Percentiles rank a stretch among this genome's conserved stretches.
phyloP scores from a whole-genome alignment of 1,140 invertebrate genomes.

The Procambarus virginalis region DNA sequence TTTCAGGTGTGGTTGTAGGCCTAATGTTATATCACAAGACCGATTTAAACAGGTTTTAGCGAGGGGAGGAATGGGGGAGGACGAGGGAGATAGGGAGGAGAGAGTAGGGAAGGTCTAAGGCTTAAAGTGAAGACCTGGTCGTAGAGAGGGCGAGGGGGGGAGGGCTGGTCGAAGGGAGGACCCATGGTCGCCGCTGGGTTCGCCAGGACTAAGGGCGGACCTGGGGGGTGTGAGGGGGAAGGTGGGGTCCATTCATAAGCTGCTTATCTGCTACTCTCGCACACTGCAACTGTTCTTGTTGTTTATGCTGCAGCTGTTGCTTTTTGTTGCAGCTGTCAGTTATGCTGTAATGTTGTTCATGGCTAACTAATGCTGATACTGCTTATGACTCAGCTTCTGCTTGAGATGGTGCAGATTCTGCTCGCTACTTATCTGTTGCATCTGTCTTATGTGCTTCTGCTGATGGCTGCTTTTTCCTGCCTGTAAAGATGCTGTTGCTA shows the following conservation, averaged over 20 bases:
- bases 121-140: constrained; percentile 60
- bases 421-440: background rate
- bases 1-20: background rate
- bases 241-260: no score
- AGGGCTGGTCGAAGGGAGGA: background rate
- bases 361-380: background rate
- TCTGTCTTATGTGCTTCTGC: background rate
- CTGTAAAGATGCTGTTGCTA: background rate
- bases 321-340: no score
- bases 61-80: background rate
- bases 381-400: background rate
- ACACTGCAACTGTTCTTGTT: no score
- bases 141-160: constrained; percentile 9
- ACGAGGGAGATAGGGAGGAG: background rate
- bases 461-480: background rate
- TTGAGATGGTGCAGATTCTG: background rate
- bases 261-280: no score
- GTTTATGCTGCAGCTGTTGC: no score
- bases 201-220: background rate
- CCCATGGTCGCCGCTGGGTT: background rate
- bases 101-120: constrained; percentile 15
- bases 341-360: no score
- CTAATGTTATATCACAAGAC: no score
- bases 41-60: no score
- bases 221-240: no score